Base-by-base conservation (phyloP, 2,113 vertebrate genomes). In the Condylura cristata region DNA sequence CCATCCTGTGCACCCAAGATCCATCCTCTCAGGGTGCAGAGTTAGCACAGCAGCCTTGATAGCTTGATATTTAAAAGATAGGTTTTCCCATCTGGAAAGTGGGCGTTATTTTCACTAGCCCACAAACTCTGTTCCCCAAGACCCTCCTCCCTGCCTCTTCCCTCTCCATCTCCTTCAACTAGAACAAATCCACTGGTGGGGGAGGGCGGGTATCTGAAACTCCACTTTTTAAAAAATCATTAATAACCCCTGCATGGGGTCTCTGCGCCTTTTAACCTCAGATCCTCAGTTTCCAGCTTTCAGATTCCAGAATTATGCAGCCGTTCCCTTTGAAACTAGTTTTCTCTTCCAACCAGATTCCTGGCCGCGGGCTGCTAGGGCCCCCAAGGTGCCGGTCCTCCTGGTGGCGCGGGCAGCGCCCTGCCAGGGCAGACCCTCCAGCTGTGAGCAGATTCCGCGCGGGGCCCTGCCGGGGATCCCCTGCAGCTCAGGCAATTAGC, bases 21-120 rank as follows among this genome's bases (percentile, higher is more conserved):
- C 41, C 22, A 8, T 53, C 30, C 34, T 8, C 26, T 10, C 3
- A 74, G 22, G 22, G 14, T 3, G 17, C 2, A 0, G 0, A 28
- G 30, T 30, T 39, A 70, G 34, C 81, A 24, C n/a, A 30, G 32
- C 8, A n/a, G 75, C 51, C n/a, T 34, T 30, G 56, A 41, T 20
- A 13, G 26, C 48, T 12, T 51, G 39, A 37, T 22, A 34, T 37
- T 51, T 32, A 28, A 41, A 32, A 65, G 65, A 18, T 4, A 6
- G 17, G 16, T 4, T 66, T 37, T 79, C 58, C 48, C 65, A 80
- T 34, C 48, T 80, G 32, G 34, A 61, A 90, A 30, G 32, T 46
- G 12, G 30, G 39, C 4, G 1, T 46, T 18, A 17, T 76, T 44
- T 76, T n/a, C 41, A 39, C n/a, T 60, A 7, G 53, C 26, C 24